Evolutionary conservation across 2,797 vertebrate species (phyloP).

Genomic region (Huso huso): DNA sequence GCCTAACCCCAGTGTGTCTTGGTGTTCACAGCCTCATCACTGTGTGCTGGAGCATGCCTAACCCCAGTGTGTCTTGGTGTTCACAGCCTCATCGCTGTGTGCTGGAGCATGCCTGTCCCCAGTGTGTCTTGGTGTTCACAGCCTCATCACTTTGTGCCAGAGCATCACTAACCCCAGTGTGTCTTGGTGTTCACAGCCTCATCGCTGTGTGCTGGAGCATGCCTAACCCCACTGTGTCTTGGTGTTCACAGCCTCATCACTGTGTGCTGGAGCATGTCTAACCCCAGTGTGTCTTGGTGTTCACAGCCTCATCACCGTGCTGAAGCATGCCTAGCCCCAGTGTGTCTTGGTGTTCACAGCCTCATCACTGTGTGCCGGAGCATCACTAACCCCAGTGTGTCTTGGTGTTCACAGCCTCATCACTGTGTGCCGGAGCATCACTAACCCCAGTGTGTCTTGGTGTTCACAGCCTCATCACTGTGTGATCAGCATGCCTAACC

Average conservation of each 20-base stretch:
- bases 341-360: slow-evolving; percentile 37
- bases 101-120: no score
- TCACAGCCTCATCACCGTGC: no score
- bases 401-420: no score
- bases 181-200: no score
- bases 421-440: no score
- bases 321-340: neutral
- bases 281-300: no score
- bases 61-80: no score
- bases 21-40: slow-evolving; percentile 39
- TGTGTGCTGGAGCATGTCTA: slow-evolving; percentile 70
- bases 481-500: no score
- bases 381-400: no score
- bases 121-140: slow-evolving; percentile 29
- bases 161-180: slow-evolving; percentile 25
- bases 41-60: slow-evolving; percentile 55
- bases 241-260: slow-evolving; percentile 39
- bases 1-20: slow-evolving; percentile 10
- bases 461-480: slow-evolving; percentile 49
- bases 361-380: slow-evolving; percentile 58
- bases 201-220: no score
- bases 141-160: slow-evolving; percentile 56
- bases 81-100: no score
- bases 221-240: slow-evolving; percentile 8
- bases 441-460: slow-evolving; percentile 11